A percentile compares a stretch with the other conserved stretches of the same genome.
phyloP scores from a whole-genome alignment of 1,140 invertebrate genomes.

The Solenopsis fugax region DNA sequence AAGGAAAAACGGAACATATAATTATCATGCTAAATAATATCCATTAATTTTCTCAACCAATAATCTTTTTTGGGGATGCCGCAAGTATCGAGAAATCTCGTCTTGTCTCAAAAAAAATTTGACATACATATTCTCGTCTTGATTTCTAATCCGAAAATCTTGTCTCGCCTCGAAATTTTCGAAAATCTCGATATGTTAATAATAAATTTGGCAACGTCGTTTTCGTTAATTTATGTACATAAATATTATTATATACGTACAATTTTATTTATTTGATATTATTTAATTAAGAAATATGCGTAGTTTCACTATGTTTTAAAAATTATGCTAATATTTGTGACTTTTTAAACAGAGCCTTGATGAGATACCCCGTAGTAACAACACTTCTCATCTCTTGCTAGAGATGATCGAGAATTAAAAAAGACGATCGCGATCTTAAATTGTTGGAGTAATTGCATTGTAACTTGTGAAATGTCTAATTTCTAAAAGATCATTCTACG shows the following conservation, averaged over 20 bases:
- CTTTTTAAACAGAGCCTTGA: too few relatives aligned
- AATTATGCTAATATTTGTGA: too few relatives aligned
- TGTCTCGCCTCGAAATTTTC: neutral
- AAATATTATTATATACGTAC: too few relatives aligned
- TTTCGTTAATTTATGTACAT: too few relatives aligned
- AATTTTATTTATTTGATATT: too few relatives aligned
- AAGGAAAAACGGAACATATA: neutral
- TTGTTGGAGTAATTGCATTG: neutral
- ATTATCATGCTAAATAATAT: conserved; percentile 3
- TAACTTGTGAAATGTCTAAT: neutral
- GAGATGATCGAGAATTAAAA: neutral
- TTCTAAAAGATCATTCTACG: neutral
- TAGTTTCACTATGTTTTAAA: too few relatives aligned
- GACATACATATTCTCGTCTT: neutral
- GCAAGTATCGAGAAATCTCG: too few relatives aligned
- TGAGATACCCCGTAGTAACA: too few relatives aligned
- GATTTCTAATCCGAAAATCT: neutral
- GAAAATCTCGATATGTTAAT: neutral
- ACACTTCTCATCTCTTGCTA: neutral
- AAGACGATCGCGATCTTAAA: neutral
- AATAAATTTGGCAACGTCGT: neutral
- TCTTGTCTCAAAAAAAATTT: neutral
- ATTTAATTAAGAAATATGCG: too few relatives aligned
- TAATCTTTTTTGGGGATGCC: neutral
- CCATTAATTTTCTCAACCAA: neutral